Evolutionary conservation across 2,888 invertebrate species (phyloP).

Genomic region (Bhutanitis thaidina): DNA sequence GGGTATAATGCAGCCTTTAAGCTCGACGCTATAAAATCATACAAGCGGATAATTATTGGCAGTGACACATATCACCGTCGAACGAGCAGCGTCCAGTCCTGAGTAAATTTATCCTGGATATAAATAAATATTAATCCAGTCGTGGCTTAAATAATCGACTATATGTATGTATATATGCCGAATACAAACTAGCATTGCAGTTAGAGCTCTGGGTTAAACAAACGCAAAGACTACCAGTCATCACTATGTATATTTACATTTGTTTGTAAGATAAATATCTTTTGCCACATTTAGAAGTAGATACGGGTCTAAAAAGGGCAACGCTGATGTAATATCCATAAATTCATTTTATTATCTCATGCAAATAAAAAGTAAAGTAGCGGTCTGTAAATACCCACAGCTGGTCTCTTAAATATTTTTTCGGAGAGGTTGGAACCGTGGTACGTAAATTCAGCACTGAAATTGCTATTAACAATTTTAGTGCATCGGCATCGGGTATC

Average conservation of each 20-base stretch:
- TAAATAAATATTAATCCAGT: conserved; percentile 51
- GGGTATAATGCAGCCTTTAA: conserved; percentile 43
- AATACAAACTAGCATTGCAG: conserved; percentile 27
- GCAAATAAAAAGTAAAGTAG: no score
- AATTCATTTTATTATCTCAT: no score
- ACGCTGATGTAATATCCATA: no score
- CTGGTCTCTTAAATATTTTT: no score
- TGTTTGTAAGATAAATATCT: no score
- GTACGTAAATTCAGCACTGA: no score
- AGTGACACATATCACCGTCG: conserved; percentile 63
- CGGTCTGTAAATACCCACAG: no score
- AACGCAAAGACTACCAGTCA: conserved; percentile 21
- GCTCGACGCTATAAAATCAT: conserved; percentile 45
- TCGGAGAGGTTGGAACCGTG: no score
- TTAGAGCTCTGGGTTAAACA: conserved; percentile 35
- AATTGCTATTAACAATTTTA: no score
- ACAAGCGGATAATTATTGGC: conserved; percentile 59
- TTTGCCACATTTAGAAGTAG: no score
- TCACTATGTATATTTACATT: conserved; percentile 5
- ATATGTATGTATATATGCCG: conserved; percentile 20
- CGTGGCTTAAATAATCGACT: conserved; percentile 31
- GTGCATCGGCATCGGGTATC: no score
- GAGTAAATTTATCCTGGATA: conserved; percentile 43
- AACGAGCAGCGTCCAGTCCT: conserved; percentile 45
- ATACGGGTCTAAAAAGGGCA: no score